Base-by-base conservation (phyloP, 2,888 invertebrate species). In the Morpho deidamia region DNA sequence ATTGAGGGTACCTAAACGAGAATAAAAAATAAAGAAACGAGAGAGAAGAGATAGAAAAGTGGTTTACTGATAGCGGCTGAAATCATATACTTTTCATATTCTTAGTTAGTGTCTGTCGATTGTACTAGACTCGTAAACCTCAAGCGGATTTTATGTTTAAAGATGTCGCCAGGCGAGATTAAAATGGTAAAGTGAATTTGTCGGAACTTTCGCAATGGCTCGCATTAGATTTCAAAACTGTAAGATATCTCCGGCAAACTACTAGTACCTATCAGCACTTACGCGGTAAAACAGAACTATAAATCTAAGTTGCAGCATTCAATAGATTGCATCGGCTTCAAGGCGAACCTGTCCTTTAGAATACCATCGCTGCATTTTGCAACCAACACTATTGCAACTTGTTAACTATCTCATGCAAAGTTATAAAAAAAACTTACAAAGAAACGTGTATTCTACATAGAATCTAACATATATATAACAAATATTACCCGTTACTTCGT, bases 311-410 rank as follows among this genome's bases (percentile, higher is more conserved):
- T 59, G 59, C 57, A 62, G 56, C 56, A 60, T 61, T 64, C 52
- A 62, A 62, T 61, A 63, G 59, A 64, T 58, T 61, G 61, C 64
- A 61, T 58, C 60, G 59, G 54, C 55, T 60, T 59, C 64, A 64
- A 64, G 64, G 64, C 61, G 55, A 64, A 61, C 64, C 43, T 61
- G 64, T 64, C 63, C 61, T 61, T 57, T 61, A 62, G 54, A 63
- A 62, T 60, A 64, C 59, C 64, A 61, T 64, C 64, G 59, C 58
- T 59, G 56, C 60, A 63, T 60, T 54, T 56, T 50, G 57, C 51
- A 59, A 59, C 57, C 14, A 45, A 37, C 49, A 40, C 45, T 56
- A 59, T 47, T 51, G 52, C 47, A 55, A 44, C 44, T 57, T 51
- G 52, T 50, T 49, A 45, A 23, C 33, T 50, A 37, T 47, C 44